These are phyloP conservation scores for Polyploca ridens DNA, from an alignment of 2,888 invertebrate genomes.

Conservation along the genomic window DNA sequence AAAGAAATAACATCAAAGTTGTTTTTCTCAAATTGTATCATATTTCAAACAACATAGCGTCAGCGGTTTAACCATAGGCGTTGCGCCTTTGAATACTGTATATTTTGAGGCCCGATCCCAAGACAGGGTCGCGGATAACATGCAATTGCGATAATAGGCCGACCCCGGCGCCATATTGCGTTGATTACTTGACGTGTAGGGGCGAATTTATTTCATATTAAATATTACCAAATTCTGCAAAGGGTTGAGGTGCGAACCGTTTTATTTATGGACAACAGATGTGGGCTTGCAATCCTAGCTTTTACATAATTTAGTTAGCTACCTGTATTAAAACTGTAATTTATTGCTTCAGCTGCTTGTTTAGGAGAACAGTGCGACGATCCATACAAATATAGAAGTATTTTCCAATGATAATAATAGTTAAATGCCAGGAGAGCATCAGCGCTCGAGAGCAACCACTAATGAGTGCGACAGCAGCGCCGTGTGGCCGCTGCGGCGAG, in stretches of 20 bases:
- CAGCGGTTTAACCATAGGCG: neutral
- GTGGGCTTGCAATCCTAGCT: conserved; percentile 46
- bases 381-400: conserved; percentile 20
- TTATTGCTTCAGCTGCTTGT: conserved; percentile 9
- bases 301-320: conserved; percentile 23
- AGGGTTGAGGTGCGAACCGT: conserved; percentile 74
- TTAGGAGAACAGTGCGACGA: neutral
- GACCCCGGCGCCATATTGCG: conserved; percentile 77
- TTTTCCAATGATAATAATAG: conserved; percentile 46
- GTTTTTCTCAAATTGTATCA: too few species aligned
- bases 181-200: conserved; percentile 74
- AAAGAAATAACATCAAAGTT: too few species aligned
- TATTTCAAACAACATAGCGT: too few species aligned
- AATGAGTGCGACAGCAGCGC: conserved; percentile 79
- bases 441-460: conserved; percentile 64
- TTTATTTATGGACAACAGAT: conserved; percentile 71
- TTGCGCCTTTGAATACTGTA: conserved; percentile 13
- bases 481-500: conserved; percentile 67
- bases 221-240: conserved; percentile 54
- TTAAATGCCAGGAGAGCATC: conserved; percentile 57
- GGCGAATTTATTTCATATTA: conserved; percentile 78
- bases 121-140: conserved; percentile 68
- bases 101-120: conserved; percentile 44
- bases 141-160: conserved; percentile 72
- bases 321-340: conserved; percentile 19